These are phyloP conservation scores for Orientallactaga bullata DNA, from an alignment of 2,113 vertebrate genomes.

Conservation along the genomic window DNA sequence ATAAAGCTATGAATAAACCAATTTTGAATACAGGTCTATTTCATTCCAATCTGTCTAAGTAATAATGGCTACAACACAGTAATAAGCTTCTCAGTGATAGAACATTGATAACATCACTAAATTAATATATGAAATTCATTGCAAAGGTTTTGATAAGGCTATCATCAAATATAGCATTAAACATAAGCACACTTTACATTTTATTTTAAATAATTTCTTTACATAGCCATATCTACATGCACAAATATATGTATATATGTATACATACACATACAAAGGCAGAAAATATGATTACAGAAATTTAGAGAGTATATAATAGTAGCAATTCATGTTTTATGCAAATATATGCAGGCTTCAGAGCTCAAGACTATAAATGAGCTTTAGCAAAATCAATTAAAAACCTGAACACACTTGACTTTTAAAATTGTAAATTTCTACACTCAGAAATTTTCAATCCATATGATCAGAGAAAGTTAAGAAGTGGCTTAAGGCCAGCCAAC, in stretches of 20 bases:
- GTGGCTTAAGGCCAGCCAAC: background rate
- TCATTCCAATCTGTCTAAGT: background rate
- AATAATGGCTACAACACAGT: background rate
- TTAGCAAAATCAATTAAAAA: conserved; percentile 51
- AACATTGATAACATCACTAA: conserved; percentile 7
- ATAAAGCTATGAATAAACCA: background rate
- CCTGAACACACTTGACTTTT: background rate
- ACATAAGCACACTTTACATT: background rate
- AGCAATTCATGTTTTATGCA: background rate
- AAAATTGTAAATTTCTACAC: background rate
- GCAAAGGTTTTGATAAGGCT: background rate
- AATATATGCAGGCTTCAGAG: background rate
- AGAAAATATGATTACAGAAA: background rate
- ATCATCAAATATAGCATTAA: background rate
- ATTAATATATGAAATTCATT: background rate
- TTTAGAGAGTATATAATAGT: background rate
- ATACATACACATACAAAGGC: background rate
- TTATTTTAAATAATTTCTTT: conserved; percentile 21
- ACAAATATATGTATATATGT: background rate
- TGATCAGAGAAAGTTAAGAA: background rate
- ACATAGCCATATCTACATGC: background rate
- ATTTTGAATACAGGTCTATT: conserved; percentile 30
- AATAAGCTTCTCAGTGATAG: background rate
- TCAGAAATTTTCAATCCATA: background rate
- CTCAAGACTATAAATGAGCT: background rate